Conservation (phyloP, 1,140 invertebrate species). For the Drosophila lacertosa region DNA sequence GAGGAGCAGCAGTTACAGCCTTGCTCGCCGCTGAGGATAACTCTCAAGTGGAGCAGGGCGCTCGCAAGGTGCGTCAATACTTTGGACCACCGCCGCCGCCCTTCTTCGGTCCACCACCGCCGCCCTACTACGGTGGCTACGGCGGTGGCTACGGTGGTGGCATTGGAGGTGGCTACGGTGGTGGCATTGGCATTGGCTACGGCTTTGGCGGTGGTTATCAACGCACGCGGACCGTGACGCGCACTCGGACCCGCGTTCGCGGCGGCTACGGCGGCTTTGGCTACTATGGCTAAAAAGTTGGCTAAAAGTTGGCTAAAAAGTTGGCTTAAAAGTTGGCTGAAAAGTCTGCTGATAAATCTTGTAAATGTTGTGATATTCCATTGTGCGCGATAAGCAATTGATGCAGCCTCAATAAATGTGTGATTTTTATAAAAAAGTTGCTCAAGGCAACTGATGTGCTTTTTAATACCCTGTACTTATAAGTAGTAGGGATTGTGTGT, state of each 20-base stretch:
- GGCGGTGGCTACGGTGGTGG: constrained; percentile 56
- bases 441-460: neutral
- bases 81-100: constrained; percentile 60
- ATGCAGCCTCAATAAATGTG: constrained; percentile 22
- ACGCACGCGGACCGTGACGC: constrained; percentile 70
- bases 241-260: constrained; percentile 62
- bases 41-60: constrained; percentile 22
- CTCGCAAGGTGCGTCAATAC: constrained; percentile 68
- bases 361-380: constrained; percentile 64
- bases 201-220: constrained; percentile 61
- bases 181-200: no score
- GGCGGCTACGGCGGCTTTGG: constrained; percentile 57
- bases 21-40: neutral
- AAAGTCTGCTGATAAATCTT: neutral
- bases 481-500: no score
- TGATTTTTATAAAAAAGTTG: constrained; percentile 3
- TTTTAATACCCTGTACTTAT: constrained; percentile 3
- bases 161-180: constrained; percentile 57
- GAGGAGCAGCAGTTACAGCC: neutral
- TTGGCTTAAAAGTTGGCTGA: constrained; percentile 42
- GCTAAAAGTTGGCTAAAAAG: constrained; percentile 39
- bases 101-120: constrained; percentile 57
- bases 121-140: constrained; percentile 35
- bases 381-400: constrained; percentile 25
- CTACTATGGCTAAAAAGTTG: constrained; percentile 56